Base-by-base conservation (phyloP, 2,113 vertebrate species). In the Tragelaphus scriptus region DNA sequence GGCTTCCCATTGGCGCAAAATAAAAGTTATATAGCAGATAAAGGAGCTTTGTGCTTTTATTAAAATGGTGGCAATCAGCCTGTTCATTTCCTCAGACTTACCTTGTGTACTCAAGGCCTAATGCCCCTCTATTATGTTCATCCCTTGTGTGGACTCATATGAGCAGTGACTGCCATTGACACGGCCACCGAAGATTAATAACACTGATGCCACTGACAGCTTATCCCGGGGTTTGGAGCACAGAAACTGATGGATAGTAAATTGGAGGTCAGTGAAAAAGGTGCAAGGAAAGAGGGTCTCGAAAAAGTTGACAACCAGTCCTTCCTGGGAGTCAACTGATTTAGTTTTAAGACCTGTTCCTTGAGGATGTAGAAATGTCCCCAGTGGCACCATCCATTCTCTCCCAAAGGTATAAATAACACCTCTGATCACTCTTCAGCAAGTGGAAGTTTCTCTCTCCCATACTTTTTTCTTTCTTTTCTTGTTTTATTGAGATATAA, bases 1-100 rank as follows among this genome's bases (percentile, higher is more conserved):
- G 16, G 36, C 85, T 94, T 85, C 86, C 53, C 25, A 85, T 94
- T 77, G 92, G 92, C 97, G 75, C 91, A 98, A 98, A 98, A 97
- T 97, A 81, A 88, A 96, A 89, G 90, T 98, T 96, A 93, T 95
- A 91, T 92, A 88, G 94, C 58, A 98, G 91, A 95, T 97, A 95
- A 95, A 96, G 85, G 94, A 98, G 98, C 84, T 97, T 97, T 96
- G 87, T 96, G 92, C 93, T 95, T 98, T 99, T 98, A 97, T 99
- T 97, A 97, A 98, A 98, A 95, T 36, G 71, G 89, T 88, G 61
- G 65, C 92, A 97, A 85, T 96, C 89, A 96, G 53, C 90, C 90
- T 97, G n/a, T 96, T 98, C 85, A 90, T 98, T 98, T 98, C 96
- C 49, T 44, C 91, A 89, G 85, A 92, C 88, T 98, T 96, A 51